Conservation (phyloP, 1,140 invertebrate species). For the Galleria mellonella region DNA sequence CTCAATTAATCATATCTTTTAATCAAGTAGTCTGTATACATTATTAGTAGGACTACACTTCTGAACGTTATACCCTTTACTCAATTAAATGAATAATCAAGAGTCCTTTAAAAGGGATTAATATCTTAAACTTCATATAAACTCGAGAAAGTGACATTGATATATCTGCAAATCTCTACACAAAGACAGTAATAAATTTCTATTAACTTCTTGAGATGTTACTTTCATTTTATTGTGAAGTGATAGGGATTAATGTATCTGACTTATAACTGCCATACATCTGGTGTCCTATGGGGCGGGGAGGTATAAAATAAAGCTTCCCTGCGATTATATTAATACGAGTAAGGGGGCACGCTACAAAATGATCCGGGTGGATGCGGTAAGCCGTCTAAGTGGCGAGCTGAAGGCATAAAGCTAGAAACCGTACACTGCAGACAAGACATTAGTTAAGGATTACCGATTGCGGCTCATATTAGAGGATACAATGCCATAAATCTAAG, state of each 20-base stretch:
- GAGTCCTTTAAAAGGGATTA: slow-evolving; percentile 3
- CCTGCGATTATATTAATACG: slow-evolving; percentile 69
- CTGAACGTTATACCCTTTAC: no score
- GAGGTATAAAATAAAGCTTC: slow-evolving; percentile 68
- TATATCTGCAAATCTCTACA: slow-evolving; percentile 39
- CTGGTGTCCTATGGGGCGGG: slow-evolving; percentile 39
- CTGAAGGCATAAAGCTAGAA: slow-evolving; percentile 17
- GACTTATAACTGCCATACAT: slow-evolving; percentile 72
- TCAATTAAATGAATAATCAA: neutral
- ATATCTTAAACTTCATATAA: slow-evolving; percentile 3
- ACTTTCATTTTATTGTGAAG: slow-evolving; percentile 70
- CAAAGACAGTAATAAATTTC: slow-evolving; percentile 60
- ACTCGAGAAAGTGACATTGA: slow-evolving; percentile 13
- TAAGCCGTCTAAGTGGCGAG: slow-evolving; percentile 50
- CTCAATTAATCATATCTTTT: no score
- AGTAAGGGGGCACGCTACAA: slow-evolving; percentile 32
- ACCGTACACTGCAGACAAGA: neutral
- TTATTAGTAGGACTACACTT: no score
- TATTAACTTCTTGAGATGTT: slow-evolving; percentile 70
- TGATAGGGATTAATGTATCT: slow-evolving; percentile 71
- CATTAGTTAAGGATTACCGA: slow-evolving; percentile 1
- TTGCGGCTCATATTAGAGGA: neutral
- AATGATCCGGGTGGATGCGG: slow-evolving; percentile 50
- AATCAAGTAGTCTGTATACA: no score
- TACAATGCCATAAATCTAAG: no score